Evolutionary conservation across 2,113 vertebrate species (phyloP), one percentile per base, ranked within the genome.

Genomic region (Cyprinodon tularosa): DNA sequence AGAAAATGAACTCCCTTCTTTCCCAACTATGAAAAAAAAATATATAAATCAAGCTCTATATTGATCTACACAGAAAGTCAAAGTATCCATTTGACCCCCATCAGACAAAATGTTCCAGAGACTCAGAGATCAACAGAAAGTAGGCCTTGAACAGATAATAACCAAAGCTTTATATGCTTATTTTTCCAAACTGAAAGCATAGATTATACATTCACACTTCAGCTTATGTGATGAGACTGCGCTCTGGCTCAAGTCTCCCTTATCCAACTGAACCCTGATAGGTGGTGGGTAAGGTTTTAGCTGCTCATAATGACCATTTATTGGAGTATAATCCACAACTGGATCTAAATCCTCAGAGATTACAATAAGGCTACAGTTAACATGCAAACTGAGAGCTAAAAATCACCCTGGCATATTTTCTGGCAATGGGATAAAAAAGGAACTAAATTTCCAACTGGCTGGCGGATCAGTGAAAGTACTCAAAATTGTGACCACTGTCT

Each of bases 331-430:
- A 93, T 93, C 92, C 90, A 92, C 89, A 93, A 92, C 85, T 93
- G 79, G 85, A 94, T 91, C 90, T 90, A 92, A 94, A 94, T 93
- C 90, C 89, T 70, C 78, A 72, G 81, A 91, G 93, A 92, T 94
- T 94, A 94, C 90, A 90, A 91, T 82, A 86, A 79, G 78, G 82
- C 87, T 71, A 74, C 83, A 83, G 84, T 92, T 88, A 91, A 89
- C 89, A 90, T 86, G 88, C 77, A 78, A 81, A 80, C 78, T 66
- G 68, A 70, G 74, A 81, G 86, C 89, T 89, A 91, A 92, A 90
- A 77, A 86, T 91, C 77, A 81, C 65, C 76, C 86, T 88, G 85
- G 79, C 84, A 81, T 84, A 79, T 80, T 74, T 85, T 78, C 36
- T 63, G 88, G 75, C 75, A 81, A 72, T 44, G 64, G 78, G 88